Base-by-base conservation (phyloP, 2,113 vertebrate species). In the Ia io region DNA sequence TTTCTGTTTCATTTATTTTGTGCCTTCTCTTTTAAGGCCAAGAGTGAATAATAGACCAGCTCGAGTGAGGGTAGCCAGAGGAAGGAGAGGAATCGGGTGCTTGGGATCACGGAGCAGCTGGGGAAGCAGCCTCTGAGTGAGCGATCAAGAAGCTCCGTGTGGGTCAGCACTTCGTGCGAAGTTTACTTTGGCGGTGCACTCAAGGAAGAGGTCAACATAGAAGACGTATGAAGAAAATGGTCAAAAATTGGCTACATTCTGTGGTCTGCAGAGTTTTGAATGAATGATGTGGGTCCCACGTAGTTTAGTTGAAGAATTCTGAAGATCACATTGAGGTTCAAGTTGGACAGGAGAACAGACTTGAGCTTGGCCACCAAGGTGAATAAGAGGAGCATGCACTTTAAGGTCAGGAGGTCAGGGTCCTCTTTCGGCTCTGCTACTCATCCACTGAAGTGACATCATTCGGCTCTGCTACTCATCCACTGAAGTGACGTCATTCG, bases 301-400 rank as follows among this genome's bases (percentile, higher is more conserved):
- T 35, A 37, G 14, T 49, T 61, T 70, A 59, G 11, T 37, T 16
- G 25, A 49, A 56, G 30, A 71, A 32, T 40, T 67, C 32, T 63
- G 17, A 17, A 16, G 25, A 67, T 16, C 44, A 44, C 14, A 44
- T 14, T 32, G 80, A 82, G 14, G 18, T 12, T 32, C 23, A 71
- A 8, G 25, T 2, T 18, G 30, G 13, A 37, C 63, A 13, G 16
- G 42, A 73, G 23, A 65, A 56, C 14, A 51, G 77, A 10, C 6
- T 2, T 0, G 8, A 47, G 35, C 10, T 7, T 28, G 35, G 56
- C 37, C 4, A 1, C 44, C 6, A 10, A n/a, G 28, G 56, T 8
- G 23, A 69, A 30, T 9, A 23, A 35, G 47, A 65, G 2, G 9
- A 78, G 12, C 1, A 0, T 9, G 63, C 35, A 51, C 47, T 40